Evolutionary conservation across 2,113 vertebrate genomes (phyloP).

Genomic region (Nannobrachium achirus): DNA sequence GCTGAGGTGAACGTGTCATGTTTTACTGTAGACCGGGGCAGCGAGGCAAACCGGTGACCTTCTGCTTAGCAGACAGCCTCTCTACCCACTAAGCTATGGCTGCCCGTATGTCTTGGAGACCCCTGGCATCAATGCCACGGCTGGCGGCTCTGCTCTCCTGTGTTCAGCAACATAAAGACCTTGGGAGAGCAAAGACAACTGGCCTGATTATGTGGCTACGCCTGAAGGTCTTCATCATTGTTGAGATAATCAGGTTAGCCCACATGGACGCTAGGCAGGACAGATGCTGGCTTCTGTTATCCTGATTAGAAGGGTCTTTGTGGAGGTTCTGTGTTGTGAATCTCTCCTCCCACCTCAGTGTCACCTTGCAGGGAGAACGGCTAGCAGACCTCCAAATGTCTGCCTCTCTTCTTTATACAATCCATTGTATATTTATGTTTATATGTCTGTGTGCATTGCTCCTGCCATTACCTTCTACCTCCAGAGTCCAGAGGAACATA

Average conservation of each 20-base stretch:
- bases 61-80: no score
- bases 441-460: constrained; percentile 36
- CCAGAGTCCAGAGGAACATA: no score
- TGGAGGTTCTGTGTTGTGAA: constrained; percentile 39
- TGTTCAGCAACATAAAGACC: constrained; percentile 66
- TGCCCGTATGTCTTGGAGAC: no score
- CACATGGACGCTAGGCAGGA: constrained; percentile 64
- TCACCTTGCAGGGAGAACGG: constrained; percentile 56
- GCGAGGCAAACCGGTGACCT: no score
- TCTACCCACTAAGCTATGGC: no score
- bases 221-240: constrained; percentile 69
- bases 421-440: constrained; percentile 16
- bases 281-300: constrained; percentile 72
- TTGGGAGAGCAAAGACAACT: constrained; percentile 68
- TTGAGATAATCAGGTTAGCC: constrained; percentile 76
- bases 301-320: constrained; percentile 63
- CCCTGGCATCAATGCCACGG: no score
- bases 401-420: constrained; percentile 23
- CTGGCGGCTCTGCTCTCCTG: background rate
- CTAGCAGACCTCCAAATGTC: constrained; percentile 16
- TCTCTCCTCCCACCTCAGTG: constrained; percentile 35
- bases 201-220: constrained; percentile 67
- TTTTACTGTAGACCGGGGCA: no score
- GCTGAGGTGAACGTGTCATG: no score
- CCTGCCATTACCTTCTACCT: constrained; percentile 37